phyloP scores from a whole-genome alignment of 2,888 invertebrate genomes.

The Eilema sororculum region DNA sequence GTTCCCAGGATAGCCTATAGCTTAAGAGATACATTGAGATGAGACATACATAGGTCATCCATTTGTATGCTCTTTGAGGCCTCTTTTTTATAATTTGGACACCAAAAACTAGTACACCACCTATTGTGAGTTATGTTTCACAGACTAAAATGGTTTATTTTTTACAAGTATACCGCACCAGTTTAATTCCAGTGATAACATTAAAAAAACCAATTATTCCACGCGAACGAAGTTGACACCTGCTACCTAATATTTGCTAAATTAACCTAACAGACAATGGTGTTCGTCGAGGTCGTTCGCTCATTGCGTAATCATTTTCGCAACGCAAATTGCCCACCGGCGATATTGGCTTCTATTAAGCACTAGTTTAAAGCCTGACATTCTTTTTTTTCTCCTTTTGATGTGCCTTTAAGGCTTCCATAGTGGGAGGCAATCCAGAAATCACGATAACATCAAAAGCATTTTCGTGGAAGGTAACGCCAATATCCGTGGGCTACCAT shows the following conservation, averaged over 20 bases:
- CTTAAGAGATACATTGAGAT: no score
- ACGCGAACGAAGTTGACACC: neutral
- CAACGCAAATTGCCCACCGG: conserved; percentile 29
- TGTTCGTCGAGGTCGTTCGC: conserved; percentile 28
- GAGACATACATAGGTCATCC: no score
- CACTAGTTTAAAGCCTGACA: neutral
- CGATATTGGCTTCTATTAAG: neutral
- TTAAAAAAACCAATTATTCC: neutral
- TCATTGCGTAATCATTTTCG: conserved; percentile 28
- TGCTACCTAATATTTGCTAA: conserved; percentile 19
- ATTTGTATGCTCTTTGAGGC: no score
- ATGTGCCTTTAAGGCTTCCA: neutral
- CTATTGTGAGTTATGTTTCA: no score
- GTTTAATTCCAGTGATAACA: neutral
- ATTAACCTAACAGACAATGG: conserved; percentile 28
- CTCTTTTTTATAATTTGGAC: no score
- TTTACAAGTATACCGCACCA: no score
- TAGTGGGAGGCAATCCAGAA: neutral
- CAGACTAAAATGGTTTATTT: no score
- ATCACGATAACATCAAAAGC: no score
- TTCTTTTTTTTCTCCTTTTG: neutral
- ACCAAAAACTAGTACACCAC: no score
- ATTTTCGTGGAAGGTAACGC: no score
- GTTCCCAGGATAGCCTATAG: no score
- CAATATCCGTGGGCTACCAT: no score